Evolutionary conservation across 2,797 vertebrate genomes (phyloP).

Genomic region (Masticophis lateralis): DNA sequence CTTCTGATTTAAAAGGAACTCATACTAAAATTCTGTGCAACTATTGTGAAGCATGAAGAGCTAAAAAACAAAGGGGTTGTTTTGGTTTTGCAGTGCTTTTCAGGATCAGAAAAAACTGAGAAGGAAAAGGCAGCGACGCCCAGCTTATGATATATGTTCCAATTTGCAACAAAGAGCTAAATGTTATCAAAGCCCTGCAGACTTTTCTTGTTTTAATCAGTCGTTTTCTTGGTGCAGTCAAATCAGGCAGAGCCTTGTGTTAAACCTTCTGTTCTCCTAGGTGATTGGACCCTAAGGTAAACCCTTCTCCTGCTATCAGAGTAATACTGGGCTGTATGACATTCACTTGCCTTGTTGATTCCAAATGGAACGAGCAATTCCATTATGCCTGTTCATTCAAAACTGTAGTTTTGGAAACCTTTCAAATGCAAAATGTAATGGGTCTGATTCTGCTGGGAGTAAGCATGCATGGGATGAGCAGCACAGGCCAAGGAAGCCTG

Average conservation of each 20-base stretch:
- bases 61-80: neutral
- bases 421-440: neutral
- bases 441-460: neutral
- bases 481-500: neutral
- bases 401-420: neutral
- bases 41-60: neutral
- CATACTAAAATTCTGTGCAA: neutral
- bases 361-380: neutral
- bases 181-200: neutral
- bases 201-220: neutral
- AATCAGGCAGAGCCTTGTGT: neutral
- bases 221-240: neutral
- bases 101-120: neutral
- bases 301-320: neutral
- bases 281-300: neutral
- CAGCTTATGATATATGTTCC: conserved; percentile 1
- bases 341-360: neutral
- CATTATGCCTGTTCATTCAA: neutral
- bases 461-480: neutral
- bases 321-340: neutral
- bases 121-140: neutral
- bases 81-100: neutral
- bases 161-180: conserved; percentile 16
- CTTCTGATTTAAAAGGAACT: neutral
- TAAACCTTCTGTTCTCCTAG: neutral